Evolutionary conservation across 1,140 invertebrate genomes (phyloP).

Genomic region (Achatina immaculata): DNA sequence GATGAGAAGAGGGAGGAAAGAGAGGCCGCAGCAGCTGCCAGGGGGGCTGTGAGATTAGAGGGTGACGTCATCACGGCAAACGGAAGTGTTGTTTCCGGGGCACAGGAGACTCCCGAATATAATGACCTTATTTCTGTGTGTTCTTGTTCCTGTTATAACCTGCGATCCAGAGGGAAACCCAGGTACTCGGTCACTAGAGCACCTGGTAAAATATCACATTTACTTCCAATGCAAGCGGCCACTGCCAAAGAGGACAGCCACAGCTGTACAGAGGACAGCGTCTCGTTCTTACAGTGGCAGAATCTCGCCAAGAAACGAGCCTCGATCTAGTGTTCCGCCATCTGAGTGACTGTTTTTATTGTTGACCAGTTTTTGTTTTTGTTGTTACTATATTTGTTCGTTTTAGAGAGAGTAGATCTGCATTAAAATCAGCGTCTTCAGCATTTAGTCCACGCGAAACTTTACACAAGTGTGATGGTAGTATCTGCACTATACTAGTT

Average conservation of each 20-base stretch:
- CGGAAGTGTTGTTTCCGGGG: constrained; percentile 72
- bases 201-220: constrained; percentile 80
- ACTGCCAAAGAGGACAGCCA: constrained; percentile 55
- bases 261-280: constrained; percentile 56
- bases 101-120: constrained; percentile 67
- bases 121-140: constrained; percentile 83
- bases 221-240: constrained; percentile 77
- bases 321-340: constrained; percentile 49
- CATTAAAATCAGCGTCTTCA: background rate
- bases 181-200: constrained; percentile 80
- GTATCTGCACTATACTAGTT: too few species aligned
- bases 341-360: background rate
- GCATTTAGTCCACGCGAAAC: too few species aligned
- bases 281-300: constrained; percentile 53
- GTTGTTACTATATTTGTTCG: background rate
- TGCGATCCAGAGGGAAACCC: constrained; percentile 70
- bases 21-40: constrained; percentile 83
- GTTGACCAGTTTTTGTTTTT: background rate
- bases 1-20: constrained; percentile 91
- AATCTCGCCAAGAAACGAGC: constrained; percentile 57
- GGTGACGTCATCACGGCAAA: constrained; percentile 89
- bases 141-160: constrained; percentile 83
- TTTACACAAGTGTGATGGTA: too few species aligned
- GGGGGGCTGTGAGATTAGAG: constrained; percentile 85
- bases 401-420: background rate